Percentiles rank a stretch among this genome's conserved stretches.
phyloP scores from a whole-genome alignment of 2,113 vertebrate species.

The Pipra filicauda region DNA sequence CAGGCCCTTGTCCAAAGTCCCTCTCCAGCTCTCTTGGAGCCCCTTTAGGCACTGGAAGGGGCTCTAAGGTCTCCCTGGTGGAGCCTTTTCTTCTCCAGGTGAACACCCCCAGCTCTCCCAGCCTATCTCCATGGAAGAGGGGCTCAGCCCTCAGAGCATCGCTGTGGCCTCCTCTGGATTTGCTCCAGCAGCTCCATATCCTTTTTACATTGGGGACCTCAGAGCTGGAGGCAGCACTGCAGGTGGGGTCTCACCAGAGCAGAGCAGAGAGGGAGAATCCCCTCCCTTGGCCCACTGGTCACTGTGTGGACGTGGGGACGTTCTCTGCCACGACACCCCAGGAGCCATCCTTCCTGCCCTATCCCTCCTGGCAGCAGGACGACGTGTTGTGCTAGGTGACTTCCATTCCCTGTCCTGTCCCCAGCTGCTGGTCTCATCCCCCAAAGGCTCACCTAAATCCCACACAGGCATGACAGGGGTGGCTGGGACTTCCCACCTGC shows the following conservation, averaged over 20 bases:
- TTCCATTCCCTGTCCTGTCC: not conserved
- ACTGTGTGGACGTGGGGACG: fast-evolving
- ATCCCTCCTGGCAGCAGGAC: not conserved
- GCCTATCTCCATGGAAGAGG: not conserved
- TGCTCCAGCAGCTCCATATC: not conserved
- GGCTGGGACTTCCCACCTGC: not conserved
- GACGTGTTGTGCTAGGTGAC: fast-evolving
- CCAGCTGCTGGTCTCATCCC: not conserved
- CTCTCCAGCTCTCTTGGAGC: not conserved
- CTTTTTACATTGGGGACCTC: not conserved
- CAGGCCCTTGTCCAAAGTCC: not conserved
- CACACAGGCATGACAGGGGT: fast-evolving
- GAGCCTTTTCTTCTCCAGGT: not conserved
- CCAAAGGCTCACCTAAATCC: not conserved
- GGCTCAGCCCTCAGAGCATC: fast-evolving
- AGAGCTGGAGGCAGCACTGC: not conserved
- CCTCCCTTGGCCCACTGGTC: not conserved
- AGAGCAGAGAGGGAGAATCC: not conserved
- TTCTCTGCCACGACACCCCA: not conserved
- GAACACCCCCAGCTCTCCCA: not conserved
- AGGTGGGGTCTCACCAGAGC: not conserved
- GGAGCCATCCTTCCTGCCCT: not conserved
- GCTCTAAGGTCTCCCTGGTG: not conserved
- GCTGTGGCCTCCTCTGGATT: not conserved
- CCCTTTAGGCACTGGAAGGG: fast-evolving